Evolutionary conservation across 2,888 invertebrate genomes (phyloP).

Genomic region (Cryptophagus acutangulus): DNA sequence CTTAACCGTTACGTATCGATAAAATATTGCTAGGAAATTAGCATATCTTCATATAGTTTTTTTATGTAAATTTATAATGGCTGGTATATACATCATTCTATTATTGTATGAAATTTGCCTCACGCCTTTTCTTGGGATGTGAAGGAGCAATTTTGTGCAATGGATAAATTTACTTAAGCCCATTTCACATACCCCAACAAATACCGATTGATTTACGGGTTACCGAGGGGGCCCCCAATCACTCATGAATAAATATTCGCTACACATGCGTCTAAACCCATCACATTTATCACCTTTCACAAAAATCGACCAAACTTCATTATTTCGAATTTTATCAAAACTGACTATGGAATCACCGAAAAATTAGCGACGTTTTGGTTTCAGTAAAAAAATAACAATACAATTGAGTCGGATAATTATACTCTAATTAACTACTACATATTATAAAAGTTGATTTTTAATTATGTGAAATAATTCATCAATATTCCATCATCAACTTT

Average conservation of each 20-base stretch:
- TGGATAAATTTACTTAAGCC: constrained; percentile 52
- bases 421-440: constrained; percentile 17
- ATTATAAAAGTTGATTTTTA: constrained; percentile 20
- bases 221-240: no score
- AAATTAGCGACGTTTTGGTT: constrained; percentile 2
- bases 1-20: constrained; percentile 1
- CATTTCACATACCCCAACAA: constrained; percentile 33
- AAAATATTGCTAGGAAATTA: neutral
- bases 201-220: constrained; percentile 1
- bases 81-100: constrained; percentile 1
- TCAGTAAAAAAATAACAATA: constrained; percentile 8
- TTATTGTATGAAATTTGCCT: constrained; percentile 51
- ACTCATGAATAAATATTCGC: no score
- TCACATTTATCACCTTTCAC: no score
- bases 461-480: constrained; percentile 23
- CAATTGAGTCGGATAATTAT: constrained; percentile 18
- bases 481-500: constrained; percentile 19
- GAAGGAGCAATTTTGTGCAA: constrained; percentile 52
- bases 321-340: no score
- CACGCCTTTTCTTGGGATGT: constrained; percentile 44
- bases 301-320: no score
- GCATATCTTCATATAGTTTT: neutral
- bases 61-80: constrained; percentile 1
- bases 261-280: no score
- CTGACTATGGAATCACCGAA: no score